Percentiles rank a stretch among this genome's conserved stretches.
Conservation (phyloP, 2,113 vertebrate species). For the Reinhardtius hippoglossoides region DNA sequence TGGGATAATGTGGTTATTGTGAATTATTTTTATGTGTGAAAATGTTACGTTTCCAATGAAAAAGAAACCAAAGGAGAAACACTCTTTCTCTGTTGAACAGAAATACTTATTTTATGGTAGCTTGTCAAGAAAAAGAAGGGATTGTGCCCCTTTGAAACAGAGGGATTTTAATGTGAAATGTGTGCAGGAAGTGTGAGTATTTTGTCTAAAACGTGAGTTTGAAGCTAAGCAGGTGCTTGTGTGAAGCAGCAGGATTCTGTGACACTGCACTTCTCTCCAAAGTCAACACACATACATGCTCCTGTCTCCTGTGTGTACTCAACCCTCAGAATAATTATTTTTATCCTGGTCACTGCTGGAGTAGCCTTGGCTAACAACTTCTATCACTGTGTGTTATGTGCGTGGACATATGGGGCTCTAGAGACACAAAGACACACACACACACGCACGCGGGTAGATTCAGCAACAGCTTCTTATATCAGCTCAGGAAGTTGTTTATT, state of each 20-base stretch:
- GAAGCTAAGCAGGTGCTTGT: conserved; percentile 3
- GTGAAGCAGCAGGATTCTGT: not conserved
- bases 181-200: not conserved
- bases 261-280: not conserved
- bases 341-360: conserved; percentile 23
- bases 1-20: too few relatives aligned
- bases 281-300: not conserved
- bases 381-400: conserved; percentile 8
- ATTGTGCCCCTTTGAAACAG: not conserved
- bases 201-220: too few relatives aligned
- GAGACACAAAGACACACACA: not conserved
- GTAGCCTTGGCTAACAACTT: conserved; percentile 15
- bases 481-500: conserved; percentile 31
- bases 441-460: not conserved
- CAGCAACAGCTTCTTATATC: conserved; percentile 18
- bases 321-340: conserved; percentile 40
- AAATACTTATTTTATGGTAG: too few relatives aligned
- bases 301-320: conserved; percentile 11
- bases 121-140: not conserved
- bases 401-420: conserved; percentile 8
- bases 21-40: too few relatives aligned
- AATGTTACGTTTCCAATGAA: not conserved
- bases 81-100: too few relatives aligned
- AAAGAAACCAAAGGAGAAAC: too few relatives aligned
- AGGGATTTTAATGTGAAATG: not conserved